Percentiles rank a stretch among this genome's conserved stretches.
Evolutionary conservation across 2,888 invertebrate species (phyloP).

Genomic region (Polydrusus pterygomalis): DNA sequence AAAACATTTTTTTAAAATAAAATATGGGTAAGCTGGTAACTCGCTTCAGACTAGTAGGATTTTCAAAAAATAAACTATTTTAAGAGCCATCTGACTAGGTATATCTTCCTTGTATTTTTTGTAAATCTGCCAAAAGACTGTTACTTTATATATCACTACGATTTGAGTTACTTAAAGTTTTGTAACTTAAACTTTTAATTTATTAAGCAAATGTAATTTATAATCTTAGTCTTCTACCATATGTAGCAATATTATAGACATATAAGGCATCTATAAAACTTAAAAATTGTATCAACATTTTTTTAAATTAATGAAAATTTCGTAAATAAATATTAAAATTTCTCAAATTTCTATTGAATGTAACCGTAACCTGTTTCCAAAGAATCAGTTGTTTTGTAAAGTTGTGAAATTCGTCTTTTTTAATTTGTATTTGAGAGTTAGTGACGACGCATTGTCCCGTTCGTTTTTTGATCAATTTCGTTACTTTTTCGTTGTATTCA

Average conservation of each 20-base stretch:
- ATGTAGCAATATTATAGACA: constrained; percentile 66
- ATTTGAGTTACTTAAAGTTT: constrained; percentile 37
- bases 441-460: too few species aligned
- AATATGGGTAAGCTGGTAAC: too few species aligned
- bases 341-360: too few species aligned
- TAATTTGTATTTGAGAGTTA: too few species aligned
- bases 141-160: constrained; percentile 55
- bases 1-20: too few species aligned
- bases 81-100: constrained; percentile 13
- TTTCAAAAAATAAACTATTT: too few species aligned
- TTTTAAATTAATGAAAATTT: constrained; percentile 4
- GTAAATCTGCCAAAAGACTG: constrained; percentile 71
- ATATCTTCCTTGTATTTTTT: constrained; percentile 43
- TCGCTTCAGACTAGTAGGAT: too few species aligned
- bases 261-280: constrained; percentile 38
- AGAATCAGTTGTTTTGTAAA: too few species aligned
- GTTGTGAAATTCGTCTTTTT: too few species aligned
- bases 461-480: too few species aligned
- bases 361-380: too few species aligned
- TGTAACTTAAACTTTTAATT: constrained; percentile 53
- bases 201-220: constrained; percentile 60
- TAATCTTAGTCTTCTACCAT: constrained; percentile 56
- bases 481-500: too few species aligned
- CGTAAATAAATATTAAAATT: background rate
- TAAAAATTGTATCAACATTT: constrained; percentile 32